A percentile compares a stretch with the other conserved stretches of the same genome.
phyloP scores from a whole-genome alignment of 1,140 invertebrate species.

The Anthonomus grandis region DNA sequence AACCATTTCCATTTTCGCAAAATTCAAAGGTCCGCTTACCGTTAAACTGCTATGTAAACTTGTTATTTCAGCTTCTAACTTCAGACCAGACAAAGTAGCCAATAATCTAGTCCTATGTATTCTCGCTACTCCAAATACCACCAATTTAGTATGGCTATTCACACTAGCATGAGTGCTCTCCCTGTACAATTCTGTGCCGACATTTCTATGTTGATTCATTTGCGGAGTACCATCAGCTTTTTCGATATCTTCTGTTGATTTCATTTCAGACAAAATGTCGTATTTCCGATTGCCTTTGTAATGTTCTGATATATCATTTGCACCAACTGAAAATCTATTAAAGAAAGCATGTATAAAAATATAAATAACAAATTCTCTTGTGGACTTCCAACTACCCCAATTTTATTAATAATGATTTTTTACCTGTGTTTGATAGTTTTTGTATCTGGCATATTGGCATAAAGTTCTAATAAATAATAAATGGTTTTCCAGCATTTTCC shows the following conservation, averaged over 20 bases:
- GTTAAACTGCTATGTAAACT: constrained; percentile 76
- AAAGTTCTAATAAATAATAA: constrained; percentile 87
- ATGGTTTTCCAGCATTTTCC: constrained; percentile 90
- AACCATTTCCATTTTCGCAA: too few relatives aligned
- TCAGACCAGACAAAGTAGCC: constrained; percentile 88
- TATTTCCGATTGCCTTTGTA: constrained; percentile 56
- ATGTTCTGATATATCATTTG: constrained; percentile 52
- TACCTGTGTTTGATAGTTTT: constrained; percentile 70
- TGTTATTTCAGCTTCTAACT: constrained; percentile 85
- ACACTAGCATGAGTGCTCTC: constrained; percentile 10
- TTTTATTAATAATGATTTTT: too few relatives aligned
- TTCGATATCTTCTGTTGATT: constrained; percentile 52
- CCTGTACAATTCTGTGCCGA: constrained; percentile 24
- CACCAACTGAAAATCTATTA: constrained; percentile 51
- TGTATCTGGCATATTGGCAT: constrained; percentile 90
- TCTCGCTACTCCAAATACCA: constrained; percentile 66
- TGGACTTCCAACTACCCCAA: background rate
- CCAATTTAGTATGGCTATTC: constrained; percentile 43
- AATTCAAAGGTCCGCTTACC: constrained; percentile 37
- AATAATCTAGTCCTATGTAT: constrained; percentile 84
- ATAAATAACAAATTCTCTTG: background rate
- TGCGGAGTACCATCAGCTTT: constrained; percentile 42
- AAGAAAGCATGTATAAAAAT: too few relatives aligned
- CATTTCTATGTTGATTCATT: constrained; percentile 25
- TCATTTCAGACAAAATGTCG: constrained; percentile 49